Evolutionary conservation across 1,140 invertebrate species (phyloP).

Genomic region (Drosophila ohnishii): DNA sequence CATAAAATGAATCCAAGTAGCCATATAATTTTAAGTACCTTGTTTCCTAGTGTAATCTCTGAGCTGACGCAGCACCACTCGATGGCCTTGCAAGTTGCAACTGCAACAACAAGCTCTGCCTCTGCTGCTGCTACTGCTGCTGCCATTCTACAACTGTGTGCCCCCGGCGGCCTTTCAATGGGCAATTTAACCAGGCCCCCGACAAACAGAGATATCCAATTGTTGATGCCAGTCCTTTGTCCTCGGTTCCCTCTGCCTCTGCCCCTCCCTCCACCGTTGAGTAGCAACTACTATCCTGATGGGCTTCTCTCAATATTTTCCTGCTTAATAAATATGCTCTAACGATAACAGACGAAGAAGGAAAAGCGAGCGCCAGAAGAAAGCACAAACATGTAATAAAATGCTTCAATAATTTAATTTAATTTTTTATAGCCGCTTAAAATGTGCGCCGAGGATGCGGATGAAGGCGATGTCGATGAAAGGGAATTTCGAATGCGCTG

Average conservation of each 20-base stretch:
- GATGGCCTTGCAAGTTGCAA: conserved; percentile 61
- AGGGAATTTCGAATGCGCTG: conserved; percentile 51
- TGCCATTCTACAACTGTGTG: conserved; percentile 62
- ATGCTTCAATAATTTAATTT: conserved; percentile 76
- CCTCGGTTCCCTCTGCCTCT: neutral
- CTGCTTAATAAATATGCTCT: conserved; percentile 65
- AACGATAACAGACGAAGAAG: conserved; percentile 21
- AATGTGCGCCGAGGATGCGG: conserved; percentile 15
- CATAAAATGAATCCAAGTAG: neutral
- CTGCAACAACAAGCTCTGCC: conserved; percentile 12
- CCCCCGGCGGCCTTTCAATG: conserved; percentile 70
- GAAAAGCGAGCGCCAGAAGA: conserved; percentile 17
- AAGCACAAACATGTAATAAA: conserved; percentile 68
- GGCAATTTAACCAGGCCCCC: conserved; percentile 64
- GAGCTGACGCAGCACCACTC: conserved; percentile 39
- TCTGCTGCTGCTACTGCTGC: neutral
- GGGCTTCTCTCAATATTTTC: conserved; percentile 66
- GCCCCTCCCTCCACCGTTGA: conserved; percentile 4
- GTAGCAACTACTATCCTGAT: conserved; percentile 68
- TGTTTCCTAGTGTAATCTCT: conserved; percentile 29
- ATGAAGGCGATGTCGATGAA: conserved; percentile 12
- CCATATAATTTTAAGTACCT: conserved; percentile 3
- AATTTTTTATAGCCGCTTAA: conserved; percentile 46
- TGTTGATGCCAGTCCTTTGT: conserved; percentile 47
- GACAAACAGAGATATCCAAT: conserved; percentile 52